Percentiles rank a stretch among this genome's conserved stretches.
phyloP scores from a whole-genome alignment of 2,888 invertebrate genomes.

The Gibbula magus region DNA sequence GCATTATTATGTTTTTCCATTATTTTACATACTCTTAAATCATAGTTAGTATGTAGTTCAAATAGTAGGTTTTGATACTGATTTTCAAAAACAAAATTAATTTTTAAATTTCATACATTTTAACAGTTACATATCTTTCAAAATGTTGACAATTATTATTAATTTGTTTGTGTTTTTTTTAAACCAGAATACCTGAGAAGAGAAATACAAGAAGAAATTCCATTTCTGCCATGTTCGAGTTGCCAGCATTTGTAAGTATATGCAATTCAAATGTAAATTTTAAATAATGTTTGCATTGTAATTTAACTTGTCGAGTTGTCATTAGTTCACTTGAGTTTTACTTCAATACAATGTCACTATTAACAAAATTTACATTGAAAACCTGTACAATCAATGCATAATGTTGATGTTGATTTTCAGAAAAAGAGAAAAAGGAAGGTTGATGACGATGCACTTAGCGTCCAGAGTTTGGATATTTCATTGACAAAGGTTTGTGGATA shows the following conservation, averaged over 20 bases:
- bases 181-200: constrained; percentile 44
- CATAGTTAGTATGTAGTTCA: too few species aligned
- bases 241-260: constrained; percentile 47
- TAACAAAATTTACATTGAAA: neutral
- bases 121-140: too few species aligned
- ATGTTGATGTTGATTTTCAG: constrained; percentile 35
- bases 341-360: neutral
- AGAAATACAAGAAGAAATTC: constrained; percentile 53
- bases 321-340: neutral
- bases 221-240: constrained; percentile 44
- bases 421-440: constrained; percentile 50
- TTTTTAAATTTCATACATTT: too few species aligned
- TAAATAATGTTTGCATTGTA: neutral
- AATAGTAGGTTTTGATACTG: too few species aligned
- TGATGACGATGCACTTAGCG: constrained; percentile 59
- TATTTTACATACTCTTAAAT: too few species aligned
- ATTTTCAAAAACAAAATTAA: too few species aligned
- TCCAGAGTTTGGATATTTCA: constrained; percentile 54
- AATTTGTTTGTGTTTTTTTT: constrained; percentile 17
- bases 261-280: neutral
- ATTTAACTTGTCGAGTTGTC: neutral
- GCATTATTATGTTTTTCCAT: too few species aligned
- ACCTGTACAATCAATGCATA: neutral
- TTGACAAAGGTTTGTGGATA: neutral
- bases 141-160: too few species aligned